Evolutionary conservation across 37 sponge, comb jelly and placozoan species (phyloP), one percentile per base, ranked within the genome.

Genomic region (Aphrocallistes beatrix): DNA sequence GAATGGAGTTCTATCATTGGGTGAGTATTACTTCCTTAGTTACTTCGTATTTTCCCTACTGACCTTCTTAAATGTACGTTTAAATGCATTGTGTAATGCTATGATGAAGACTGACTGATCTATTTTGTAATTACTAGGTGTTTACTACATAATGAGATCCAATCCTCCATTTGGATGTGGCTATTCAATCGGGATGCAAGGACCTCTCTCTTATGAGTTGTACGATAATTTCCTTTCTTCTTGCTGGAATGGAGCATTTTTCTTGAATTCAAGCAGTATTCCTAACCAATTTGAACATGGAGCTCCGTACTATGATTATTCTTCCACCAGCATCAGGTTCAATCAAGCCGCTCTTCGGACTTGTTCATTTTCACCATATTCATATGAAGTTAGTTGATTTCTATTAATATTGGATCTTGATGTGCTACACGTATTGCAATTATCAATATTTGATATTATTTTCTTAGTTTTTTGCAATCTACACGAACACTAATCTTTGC

Each of bases 1-100:
- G 75, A 30, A 60, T 60, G 75, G 75, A 60, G n/a, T 60, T 60
- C 75, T 60, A 3, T 60, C 75, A 3, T 28, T 60, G 75, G n/a
- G 75, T 60, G 75, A 60, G 75, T 60, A 25, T 6, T 25, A 30
- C 3, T 6, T 60, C 6, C n/a, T 19, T 3, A 60, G n/a, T n/a
- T n/a, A n/a, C n/a, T n/a, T n/a, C n/a, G n/a, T n/a, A n/a, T n/a
- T n/a, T n/a, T n/a, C n/a, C n/a, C n/a, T n/a, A n/a, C n/a, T n/a
- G n/a, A n/a, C n/a, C n/a, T n/a, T n/a, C n/a, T n/a, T n/a, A 60
- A 19, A 19, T 25, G 34, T 47, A 47, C 17, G 13, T 21, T 17
- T 13, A 47, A 47, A 21, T 25, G n/a, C 6, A 60, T 60, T 32
- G 25, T 60, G 21, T 19, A 60, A 60, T 47, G 17, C 13, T 21